A percentile compares a stretch with the other conserved stretches of the same genome.
phyloP scores from a whole-genome alignment of 2,113 vertebrate species.

The Nerophis ophidion region DNA sequence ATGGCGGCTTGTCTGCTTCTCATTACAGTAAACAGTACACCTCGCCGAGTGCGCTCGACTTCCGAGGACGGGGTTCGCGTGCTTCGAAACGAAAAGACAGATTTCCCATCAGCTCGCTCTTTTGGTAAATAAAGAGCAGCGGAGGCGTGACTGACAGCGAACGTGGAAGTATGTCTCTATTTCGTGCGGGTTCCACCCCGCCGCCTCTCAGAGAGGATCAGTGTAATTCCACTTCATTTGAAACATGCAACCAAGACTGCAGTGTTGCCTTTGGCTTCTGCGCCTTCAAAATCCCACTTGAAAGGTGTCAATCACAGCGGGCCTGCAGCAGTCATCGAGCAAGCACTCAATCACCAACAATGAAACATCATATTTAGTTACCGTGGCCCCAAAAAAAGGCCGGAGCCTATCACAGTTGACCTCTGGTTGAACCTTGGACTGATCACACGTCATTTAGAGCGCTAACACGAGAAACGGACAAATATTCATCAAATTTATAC shows the following conservation, averaged over 20 bases:
- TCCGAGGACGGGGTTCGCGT: slow-evolving; percentile 23
- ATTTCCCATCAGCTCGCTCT: slow-evolving; percentile 29
- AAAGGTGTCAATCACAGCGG: slow-evolving; percentile 45
- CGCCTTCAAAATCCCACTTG: slow-evolving; percentile 35
- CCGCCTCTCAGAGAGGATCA: not conserved
- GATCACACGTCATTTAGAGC: too few species aligned
- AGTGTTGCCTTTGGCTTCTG: slow-evolving; percentile 51
- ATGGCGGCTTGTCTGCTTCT: slow-evolving; percentile 65
- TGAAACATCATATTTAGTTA: too few species aligned
- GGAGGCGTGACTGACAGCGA: slow-evolving; percentile 10
- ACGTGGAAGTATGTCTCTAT: not conserved
- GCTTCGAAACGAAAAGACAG: slow-evolving; percentile 29
- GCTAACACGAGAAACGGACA: too few species aligned
- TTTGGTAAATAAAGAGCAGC: slow-evolving; percentile 33
- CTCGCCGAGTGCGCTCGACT: slow-evolving; percentile 25
- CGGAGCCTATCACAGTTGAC: too few species aligned
- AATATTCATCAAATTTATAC: too few species aligned
- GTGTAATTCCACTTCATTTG: not conserved
- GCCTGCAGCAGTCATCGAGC: not conserved
- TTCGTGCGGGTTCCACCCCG: slow-evolving; percentile 6
- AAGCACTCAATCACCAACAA: too few species aligned
- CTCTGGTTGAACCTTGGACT: too few species aligned
- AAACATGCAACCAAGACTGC: slow-evolving; percentile 36
- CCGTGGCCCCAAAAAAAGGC: too few species aligned
- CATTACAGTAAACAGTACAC: slow-evolving; percentile 62